Evolutionary conservation across 2,113 vertebrate genomes (phyloP), one percentile per base, ranked within the genome.

Genomic region (Saguinus imperator): DNA sequence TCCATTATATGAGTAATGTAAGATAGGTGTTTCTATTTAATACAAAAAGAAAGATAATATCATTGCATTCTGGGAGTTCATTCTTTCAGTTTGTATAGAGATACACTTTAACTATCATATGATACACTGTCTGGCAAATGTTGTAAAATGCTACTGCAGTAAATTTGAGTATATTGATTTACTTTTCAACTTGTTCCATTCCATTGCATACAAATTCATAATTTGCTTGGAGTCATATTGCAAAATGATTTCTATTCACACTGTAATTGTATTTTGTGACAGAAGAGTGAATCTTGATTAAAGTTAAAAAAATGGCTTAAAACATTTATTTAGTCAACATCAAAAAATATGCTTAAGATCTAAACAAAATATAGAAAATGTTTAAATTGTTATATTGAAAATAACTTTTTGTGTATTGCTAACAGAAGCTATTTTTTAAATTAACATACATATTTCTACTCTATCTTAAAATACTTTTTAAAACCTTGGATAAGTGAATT

Each of bases 211-310:
- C 9, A 83, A 50, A 14, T 29, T 80, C 32, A 9, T 20, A 73
- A 88, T 88, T 96, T 91, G 27, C 68, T 96, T 58, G 64, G 14
- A 52, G 5, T 35, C 72, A 32, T 76, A 79, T 77, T 50, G 0
- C 32, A 75, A 96, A 87, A 40, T 91, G n/a, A 96, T 23, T 20
- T 85, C 17, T 64, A 8, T 4, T 57, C n/a, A 86, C 8, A 52
- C 0, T 75, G 3, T 77, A 72, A 92, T 77, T 94, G 87, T 68
- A 50, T 96, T 96, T 95, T 92, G 40, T 96, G 72, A 95, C 12
- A 27, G 58, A 84, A 76, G n/a, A 75, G 11, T 85, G 27, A 95
- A 89, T 72, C 86, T 50, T 83, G 40, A 86, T 94, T 84, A 70
- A 77, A 48, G 35, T 64, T 25, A 66, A 81, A 95, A 95, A 83